These are phyloP conservation scores for Corythornis vintsioides DNA, from an alignment of 2,113 vertebrate species.

Conservation along the genomic window DNA sequence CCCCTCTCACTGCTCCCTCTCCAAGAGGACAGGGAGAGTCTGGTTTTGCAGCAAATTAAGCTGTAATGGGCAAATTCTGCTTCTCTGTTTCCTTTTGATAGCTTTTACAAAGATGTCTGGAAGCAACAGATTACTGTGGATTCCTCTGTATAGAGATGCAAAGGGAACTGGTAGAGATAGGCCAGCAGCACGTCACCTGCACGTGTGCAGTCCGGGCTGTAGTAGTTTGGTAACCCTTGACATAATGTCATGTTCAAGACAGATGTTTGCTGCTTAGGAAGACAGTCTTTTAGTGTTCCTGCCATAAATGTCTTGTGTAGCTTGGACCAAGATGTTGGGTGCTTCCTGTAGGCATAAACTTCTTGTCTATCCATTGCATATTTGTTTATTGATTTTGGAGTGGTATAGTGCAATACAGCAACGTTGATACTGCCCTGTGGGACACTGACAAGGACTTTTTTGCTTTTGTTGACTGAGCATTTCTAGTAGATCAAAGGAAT, in stretches of 20 bases:
- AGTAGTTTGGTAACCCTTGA: slow-evolving; percentile 6
- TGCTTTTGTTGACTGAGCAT: neutral
- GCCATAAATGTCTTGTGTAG: neutral
- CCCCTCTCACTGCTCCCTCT: neutral
- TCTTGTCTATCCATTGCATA: neutral
- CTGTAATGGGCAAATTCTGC: neutral
- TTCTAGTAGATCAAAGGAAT: neutral
- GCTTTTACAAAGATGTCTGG: slow-evolving; percentile 3
- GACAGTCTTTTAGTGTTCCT: neutral
- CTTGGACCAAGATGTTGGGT: neutral
- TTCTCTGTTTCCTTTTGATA: slow-evolving; percentile 7
- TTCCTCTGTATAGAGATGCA: neutral
- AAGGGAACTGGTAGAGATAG: neutral
- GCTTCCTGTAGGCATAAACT: neutral
- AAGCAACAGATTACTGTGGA: slow-evolving; percentile 10
- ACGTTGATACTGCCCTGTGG: neutral
- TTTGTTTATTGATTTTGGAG: neutral
- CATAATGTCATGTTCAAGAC: neutral
- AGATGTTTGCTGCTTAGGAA: neutral
- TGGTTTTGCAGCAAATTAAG: slow-evolving; percentile 23
- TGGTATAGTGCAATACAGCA: neutral
- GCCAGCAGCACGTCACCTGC: neutral
- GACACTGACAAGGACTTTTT: neutral
- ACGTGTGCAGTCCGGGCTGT: neutral
- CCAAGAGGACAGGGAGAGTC: neutral